Base-by-base conservation (phyloP, 2,113 vertebrate species). In the Cyprinodon brontotheroides region DNA sequence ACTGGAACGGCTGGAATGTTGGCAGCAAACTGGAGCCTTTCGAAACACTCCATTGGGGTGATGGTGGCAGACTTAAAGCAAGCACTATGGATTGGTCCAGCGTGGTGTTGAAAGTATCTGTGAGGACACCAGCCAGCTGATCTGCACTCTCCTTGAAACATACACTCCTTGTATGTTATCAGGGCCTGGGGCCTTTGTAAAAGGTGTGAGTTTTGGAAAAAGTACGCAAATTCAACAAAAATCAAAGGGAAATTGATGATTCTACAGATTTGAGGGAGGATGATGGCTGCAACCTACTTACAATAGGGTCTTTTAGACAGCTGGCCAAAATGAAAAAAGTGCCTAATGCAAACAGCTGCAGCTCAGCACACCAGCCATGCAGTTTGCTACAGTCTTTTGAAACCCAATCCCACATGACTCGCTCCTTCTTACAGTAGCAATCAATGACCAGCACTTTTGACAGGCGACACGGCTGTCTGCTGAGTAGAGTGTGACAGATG, bases 381-480 rank as follows among this genome's bases (percentile, higher is more conserved):
- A 67, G 78, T 82, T 78, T 74, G 75, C 82, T 61, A 50, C 71
- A 82, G 79, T 76, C 84, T 79, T 66, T 78, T 4, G 84, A 91
- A 89, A 92, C 73, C 74, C 81, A 80, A 90, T 40, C 81, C 82
- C 41, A 13, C 74, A 3, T 68, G 72, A 76, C 79, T 79, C 70
- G 65, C 45, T 87, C 89, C 85, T 86, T 83, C 78, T 87, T 88
- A 87, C 81, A 86, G 86, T 88, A 77, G 87, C 89, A 89, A 91
- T 93, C 91, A 85, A 89, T 89, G 90, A 91, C 78, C 88, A 70
- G 87, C 82, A 81, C 81, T 89, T 89, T 83, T 87, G 89, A 92
- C 87, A 85, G 86, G 87, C 74, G 11, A 90, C 87, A 86, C 82
- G 87, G 88, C 73, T 87, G 83, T 87, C 83, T 77, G 80, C 87